A percentile compares a stretch with the other conserved stretches of the same genome.
Evolutionary conservation across 2,797 vertebrate genomes (phyloP).

Genomic region (Vultur gryphus): DNA sequence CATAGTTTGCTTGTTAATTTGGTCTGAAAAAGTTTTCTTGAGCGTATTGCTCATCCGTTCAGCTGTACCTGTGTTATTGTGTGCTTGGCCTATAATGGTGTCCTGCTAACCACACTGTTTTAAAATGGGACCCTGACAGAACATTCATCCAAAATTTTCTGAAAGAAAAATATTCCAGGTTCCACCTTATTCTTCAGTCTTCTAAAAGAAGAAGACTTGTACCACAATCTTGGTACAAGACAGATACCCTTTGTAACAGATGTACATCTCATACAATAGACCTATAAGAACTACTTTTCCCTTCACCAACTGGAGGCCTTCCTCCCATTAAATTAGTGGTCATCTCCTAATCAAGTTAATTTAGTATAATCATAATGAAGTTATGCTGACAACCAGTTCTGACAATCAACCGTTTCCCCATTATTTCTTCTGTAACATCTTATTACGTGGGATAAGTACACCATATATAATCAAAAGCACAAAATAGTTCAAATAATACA

Average conservation of each 20-base stretch:
- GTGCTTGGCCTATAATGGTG: not conserved
- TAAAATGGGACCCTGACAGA: not conserved
- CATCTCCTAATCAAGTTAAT: not conserved
- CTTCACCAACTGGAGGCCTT: not conserved
- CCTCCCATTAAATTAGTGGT: not conserved
- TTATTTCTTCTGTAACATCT: not conserved
- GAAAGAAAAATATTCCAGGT: not conserved
- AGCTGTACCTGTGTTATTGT: not conserved
- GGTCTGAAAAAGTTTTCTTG: not conserved
- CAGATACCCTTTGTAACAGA: not conserved
- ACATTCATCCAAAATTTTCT: not conserved
- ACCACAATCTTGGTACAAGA: too few relatives aligned
- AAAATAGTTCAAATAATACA: not conserved
- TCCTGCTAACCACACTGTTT: not conserved
- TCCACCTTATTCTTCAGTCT: not conserved
- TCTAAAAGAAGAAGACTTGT: too few relatives aligned
- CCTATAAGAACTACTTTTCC: not conserved
- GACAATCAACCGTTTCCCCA: not conserved
- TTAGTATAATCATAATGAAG: not conserved
- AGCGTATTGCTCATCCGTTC: not conserved
- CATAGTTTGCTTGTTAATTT: not conserved
- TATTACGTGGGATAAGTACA: not conserved
- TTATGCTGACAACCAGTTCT: not conserved
- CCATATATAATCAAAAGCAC: not conserved
- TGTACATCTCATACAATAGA: not conserved